A percentile compares a stretch with the other conserved stretches of the same genome.
Evolutionary conservation across 2,888 invertebrate species (phyloP).

Genomic region (Tetragonisca angustula): DNA sequence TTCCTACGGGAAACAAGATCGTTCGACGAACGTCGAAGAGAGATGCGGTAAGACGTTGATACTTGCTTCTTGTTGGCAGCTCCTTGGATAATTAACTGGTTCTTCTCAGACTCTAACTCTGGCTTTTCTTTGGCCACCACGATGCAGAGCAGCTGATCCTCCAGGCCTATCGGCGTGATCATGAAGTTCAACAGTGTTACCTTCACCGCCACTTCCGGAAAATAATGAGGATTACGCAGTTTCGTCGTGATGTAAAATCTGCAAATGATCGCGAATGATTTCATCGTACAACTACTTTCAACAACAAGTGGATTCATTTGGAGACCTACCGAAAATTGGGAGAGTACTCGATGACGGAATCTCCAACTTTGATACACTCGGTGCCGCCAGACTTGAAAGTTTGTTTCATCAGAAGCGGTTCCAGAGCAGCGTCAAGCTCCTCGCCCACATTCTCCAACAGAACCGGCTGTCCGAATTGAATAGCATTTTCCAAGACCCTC

Average conservation of each 20-base stretch:
- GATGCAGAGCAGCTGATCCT: conserved; percentile 95
- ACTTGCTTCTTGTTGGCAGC: conserved; percentile 90
- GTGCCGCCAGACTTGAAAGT: conserved; percentile 95
- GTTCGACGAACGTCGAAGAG: background rate
- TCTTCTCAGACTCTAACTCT: conserved; percentile 95
- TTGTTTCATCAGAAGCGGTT: conserved; percentile 94
- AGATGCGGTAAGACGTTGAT: background rate
- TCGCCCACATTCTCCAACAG: conserved; percentile 96
- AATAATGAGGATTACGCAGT: conserved; percentile 95
- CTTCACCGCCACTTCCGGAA: conserved; percentile 97
- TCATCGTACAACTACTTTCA: no score
- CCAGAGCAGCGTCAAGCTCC: conserved; percentile 95
- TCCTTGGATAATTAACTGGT: conserved; percentile 93
- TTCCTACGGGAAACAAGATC: conserved; percentile 84
- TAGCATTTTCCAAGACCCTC: conserved; percentile 92
- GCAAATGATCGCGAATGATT: conserved; percentile 47
- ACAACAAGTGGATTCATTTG: background rate
- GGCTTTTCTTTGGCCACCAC: conserved; percentile 97
- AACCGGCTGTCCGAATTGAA: conserved; percentile 94
- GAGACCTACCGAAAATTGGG: conserved; percentile 89
- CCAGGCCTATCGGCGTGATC: conserved; percentile 94
- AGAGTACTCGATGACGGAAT: conserved; percentile 95
- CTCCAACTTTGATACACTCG: conserved; percentile 94
- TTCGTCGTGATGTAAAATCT: conserved; percentile 97
- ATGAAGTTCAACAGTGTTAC: conserved; percentile 97